A percentile compares a stretch with the other conserved stretches of the same genome.
phyloP scores from a whole-genome alignment of 2,113 vertebrate species.

The Neopipo cinnamomea region DNA sequence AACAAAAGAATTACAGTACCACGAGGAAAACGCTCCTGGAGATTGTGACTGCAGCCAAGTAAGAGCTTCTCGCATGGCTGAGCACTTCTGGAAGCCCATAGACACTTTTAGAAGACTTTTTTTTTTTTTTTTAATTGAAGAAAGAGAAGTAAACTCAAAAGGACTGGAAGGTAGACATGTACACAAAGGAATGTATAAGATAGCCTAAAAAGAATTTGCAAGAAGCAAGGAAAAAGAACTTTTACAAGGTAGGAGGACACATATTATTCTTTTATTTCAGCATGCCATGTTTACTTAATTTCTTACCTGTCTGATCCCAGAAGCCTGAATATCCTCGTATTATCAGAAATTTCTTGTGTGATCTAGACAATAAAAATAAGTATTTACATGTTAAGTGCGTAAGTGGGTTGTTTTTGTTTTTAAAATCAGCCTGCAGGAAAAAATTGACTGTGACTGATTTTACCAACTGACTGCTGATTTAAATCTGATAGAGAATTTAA shows the following conservation, averaged over 20 bases:
- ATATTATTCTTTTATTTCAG: neutral
- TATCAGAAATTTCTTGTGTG: slow-evolving; percentile 98
- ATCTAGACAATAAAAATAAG: slow-evolving; percentile 77
- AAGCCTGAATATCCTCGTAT: slow-evolving; percentile 94
- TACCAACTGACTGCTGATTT: neutral
- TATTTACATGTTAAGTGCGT: neutral
- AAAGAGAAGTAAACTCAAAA: neutral
- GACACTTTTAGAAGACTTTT: neutral
- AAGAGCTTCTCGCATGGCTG: neutral
- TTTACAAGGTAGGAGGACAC: neutral
- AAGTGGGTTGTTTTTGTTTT: neutral
- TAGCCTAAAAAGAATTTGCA: neutral
- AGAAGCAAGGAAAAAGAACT: neutral
- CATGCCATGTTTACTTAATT: neutral
- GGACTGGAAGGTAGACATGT: neutral
- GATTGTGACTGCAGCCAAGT: neutral
- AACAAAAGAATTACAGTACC: neutral
- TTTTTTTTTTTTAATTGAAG: neutral
- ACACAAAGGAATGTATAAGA: neutral
- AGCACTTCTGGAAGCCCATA: neutral
- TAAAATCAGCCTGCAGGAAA: neutral
- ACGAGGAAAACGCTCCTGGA: neutral
- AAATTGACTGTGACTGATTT: neutral
- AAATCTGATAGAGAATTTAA: neutral
- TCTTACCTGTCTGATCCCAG: slow-evolving; percentile 97